These are phyloP conservation scores for Dolichotis patagonum DNA, from an alignment of 2,113 vertebrate genomes.

Conservation along the genomic window DNA sequence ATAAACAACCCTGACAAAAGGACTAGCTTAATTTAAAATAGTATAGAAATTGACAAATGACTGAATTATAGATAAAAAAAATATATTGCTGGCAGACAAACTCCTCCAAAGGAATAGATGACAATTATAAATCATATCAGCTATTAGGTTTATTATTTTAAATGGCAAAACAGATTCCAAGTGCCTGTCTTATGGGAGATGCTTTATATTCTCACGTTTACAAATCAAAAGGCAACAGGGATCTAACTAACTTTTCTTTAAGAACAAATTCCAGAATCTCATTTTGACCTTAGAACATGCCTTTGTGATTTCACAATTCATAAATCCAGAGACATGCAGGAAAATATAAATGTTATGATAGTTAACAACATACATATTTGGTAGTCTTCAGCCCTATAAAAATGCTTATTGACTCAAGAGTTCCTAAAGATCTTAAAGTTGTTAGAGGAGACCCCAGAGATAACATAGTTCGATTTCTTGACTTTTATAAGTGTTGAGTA, in stretches of 20 bases:
- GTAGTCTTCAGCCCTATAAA: not conserved
- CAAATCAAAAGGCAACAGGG: not conserved
- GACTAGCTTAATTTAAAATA: constrained; percentile 13
- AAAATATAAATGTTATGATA: constrained; percentile 11
- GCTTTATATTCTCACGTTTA: not conserved
- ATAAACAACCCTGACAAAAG: not conserved
- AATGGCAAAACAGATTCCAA: not conserved
- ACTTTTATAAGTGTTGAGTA: constrained; percentile 32
- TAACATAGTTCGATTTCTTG: not conserved
- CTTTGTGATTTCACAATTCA: not conserved
- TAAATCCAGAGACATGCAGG: not conserved
- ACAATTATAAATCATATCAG: not conserved
- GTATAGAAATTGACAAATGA: not conserved
- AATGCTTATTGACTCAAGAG: not conserved
- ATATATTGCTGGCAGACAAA: not conserved
- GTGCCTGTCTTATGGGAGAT: not conserved
- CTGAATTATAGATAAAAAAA: constrained; percentile 5
- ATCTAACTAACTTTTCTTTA: not conserved
- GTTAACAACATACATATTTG: not conserved
- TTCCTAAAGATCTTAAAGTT: not conserved
- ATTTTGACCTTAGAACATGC: not conserved
- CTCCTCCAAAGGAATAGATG: not conserved
- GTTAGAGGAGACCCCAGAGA: not conserved
- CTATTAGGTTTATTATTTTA: not conserved
- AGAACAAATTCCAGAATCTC: not conserved